Evolutionary conservation across 2,113 vertebrate species (phyloP).

Genomic region (Chaetura pelagica): DNA sequence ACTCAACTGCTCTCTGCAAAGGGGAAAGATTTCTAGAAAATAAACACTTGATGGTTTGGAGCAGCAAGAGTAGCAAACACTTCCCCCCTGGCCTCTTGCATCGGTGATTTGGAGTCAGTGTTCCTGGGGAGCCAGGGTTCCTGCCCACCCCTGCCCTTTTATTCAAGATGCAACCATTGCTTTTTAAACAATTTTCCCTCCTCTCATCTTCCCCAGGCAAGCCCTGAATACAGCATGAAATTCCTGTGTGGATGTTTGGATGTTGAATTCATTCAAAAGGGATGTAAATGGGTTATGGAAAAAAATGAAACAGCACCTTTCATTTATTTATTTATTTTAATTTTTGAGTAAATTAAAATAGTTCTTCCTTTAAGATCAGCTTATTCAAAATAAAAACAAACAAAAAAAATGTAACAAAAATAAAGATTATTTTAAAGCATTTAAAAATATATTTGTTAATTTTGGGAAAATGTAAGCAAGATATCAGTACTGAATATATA

Average conservation of each 20-base stretch:
- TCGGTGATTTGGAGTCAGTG: fast-evolving
- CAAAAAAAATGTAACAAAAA: neutral
- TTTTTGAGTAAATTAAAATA: neutral
- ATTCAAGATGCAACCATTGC: neutral
- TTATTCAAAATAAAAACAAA: neutral
- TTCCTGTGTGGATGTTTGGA: neutral
- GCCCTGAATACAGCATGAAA: neutral
- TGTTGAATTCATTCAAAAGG: neutral
- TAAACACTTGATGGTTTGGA: neutral
- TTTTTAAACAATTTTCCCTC: neutral
- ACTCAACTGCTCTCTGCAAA: neutral
- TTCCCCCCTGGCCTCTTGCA: no score
- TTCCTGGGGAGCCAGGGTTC: neutral
- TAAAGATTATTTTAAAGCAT: neutral
- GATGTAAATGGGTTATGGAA: neutral
- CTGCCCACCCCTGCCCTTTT: neutral
- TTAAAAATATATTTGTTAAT: neutral
- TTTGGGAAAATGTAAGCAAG: neutral
- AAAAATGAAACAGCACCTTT: no score
- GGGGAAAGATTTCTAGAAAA: neutral
- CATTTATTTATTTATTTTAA: neutral
- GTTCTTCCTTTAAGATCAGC: neutral
- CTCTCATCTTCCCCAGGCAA: neutral
- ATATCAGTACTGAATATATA: neutral
- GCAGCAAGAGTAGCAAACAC: neutral